A percentile compares a stretch with the other conserved stretches of the same genome.
Conservation (phyloP, 2,797 vertebrate genomes). For the Tinamus major region DNA sequence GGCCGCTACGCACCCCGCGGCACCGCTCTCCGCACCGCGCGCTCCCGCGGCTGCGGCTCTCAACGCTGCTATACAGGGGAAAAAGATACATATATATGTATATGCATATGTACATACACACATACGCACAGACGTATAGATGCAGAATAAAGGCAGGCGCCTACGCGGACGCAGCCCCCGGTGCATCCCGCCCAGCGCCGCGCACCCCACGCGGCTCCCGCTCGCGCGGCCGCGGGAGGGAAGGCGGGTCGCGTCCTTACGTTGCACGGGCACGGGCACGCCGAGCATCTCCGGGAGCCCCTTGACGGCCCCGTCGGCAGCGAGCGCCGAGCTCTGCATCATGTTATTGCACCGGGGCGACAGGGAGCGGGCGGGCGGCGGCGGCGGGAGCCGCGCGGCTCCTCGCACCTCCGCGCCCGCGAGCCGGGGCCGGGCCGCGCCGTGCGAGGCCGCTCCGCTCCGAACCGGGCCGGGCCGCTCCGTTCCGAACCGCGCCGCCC, state of each 20-base stretch:
- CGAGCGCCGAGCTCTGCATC: constrained; percentile 96
- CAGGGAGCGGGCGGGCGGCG: not conserved
- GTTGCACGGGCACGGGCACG: constrained; percentile 97
- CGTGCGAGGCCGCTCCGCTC: constrained; percentile 63
- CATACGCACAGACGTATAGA: too few species aligned
- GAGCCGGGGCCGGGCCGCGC: not conserved
- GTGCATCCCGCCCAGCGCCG: constrained; percentile 13
- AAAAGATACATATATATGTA: not conserved
- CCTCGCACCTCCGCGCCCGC: not conserved
- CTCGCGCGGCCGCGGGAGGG: too few species aligned
- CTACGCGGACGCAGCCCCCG: not conserved
- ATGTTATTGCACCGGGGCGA: constrained; percentile 77
- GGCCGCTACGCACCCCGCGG: not conserved
- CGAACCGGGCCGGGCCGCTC: constrained; percentile 70
- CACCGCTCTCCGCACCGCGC: not conserved
- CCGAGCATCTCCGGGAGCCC: constrained; percentile 97
- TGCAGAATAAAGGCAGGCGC: too few species aligned
- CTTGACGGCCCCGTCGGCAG: constrained; percentile 93
- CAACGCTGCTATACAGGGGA: not conserved
- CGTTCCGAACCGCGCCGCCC: constrained; percentile 58
- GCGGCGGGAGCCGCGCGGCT: constrained; percentile 1
- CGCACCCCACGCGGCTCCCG: too few species aligned
- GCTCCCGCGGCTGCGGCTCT: not conserved
- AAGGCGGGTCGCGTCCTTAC: constrained; percentile 84
- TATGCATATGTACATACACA: too few species aligned